A percentile compares a stretch with the other conserved stretches of the same genome.
phyloP scores from a whole-genome alignment of 2,888 invertebrate species.

The Drosophila merina region DNA sequence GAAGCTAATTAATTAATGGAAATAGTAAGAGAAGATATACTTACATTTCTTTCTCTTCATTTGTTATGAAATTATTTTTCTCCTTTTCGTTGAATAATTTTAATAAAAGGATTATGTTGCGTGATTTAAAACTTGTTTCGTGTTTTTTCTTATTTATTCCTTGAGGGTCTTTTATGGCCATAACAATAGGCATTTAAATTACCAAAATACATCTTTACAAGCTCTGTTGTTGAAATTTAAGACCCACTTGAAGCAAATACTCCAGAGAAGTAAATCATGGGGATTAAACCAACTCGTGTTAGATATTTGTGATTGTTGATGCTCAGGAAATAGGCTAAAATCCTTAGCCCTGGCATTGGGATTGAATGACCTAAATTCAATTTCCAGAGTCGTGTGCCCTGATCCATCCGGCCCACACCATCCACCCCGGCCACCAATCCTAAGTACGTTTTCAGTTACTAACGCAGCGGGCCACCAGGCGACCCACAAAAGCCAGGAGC shows the following conservation, averaged over 20 bases:
- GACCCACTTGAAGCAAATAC: background rate
- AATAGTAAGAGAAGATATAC: background rate
- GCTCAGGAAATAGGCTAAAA: conserved; percentile 11
- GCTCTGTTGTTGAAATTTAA: background rate
- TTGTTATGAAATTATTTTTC: no score
- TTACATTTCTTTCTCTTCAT: no score
- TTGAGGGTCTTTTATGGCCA: no score
- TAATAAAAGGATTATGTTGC: background rate
- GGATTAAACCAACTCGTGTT: conserved; percentile 24
- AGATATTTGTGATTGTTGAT: conserved; percentile 23
- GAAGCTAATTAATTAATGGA: conserved; percentile 4
- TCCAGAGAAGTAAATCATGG: background rate
- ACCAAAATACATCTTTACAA: background rate
- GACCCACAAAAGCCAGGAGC: conserved; percentile 9
- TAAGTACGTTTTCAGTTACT: conserved; percentile 79
- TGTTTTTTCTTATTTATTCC: no score
- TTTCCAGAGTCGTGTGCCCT: conserved; percentile 45
- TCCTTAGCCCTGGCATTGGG: conserved; percentile 50
- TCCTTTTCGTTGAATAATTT: background rate
- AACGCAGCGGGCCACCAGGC: conserved; percentile 68
- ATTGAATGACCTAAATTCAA: conserved; percentile 75
- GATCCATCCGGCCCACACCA: conserved; percentile 2
- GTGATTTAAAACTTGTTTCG: no score
- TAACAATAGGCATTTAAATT: no score
- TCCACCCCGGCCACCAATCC: conserved; percentile 37